Percentiles rank a stretch among this genome's conserved stretches.
phyloP scores from a whole-genome alignment of 2,113 vertebrate genomes.

The Coryphaenoides rupestris region DNA sequence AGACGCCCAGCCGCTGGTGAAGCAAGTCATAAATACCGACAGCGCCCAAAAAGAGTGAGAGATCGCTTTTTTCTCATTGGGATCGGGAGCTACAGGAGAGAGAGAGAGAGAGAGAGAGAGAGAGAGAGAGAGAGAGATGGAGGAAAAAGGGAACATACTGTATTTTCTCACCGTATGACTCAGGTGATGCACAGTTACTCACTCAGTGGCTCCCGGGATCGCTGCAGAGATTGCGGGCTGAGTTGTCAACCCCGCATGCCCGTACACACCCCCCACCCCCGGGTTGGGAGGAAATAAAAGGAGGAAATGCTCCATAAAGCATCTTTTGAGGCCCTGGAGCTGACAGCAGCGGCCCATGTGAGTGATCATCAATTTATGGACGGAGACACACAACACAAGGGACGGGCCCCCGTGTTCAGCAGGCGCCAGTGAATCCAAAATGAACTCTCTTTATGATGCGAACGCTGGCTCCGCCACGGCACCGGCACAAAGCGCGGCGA shows the following conservation, averaged over 20 bases:
- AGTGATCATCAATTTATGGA: conserved; percentile 68
- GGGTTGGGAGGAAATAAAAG: conserved; percentile 41
- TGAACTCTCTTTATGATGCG: conserved; percentile 77
- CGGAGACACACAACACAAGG: conserved; percentile 61
- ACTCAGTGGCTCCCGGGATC: no score
- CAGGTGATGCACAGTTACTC: conserved; percentile 15
- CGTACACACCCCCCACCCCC: no score
- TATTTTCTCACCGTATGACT: no score
- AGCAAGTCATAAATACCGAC: conserved; percentile 62
- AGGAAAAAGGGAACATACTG: not conserved
- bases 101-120: no score
- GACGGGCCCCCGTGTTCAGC: conserved; percentile 71
- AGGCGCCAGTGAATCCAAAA: conserved; percentile 72
- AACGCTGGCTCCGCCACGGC: conserved; percentile 62
- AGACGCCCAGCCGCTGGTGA: conserved; percentile 57
- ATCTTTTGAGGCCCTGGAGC: conserved; percentile 56
- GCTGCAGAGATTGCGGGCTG: no score
- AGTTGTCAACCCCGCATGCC: no score
- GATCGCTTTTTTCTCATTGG: no score
- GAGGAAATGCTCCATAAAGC: conserved; percentile 60
- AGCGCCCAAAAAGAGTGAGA: conserved; percentile 50
- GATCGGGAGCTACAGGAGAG: no score
- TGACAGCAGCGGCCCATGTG: conserved; percentile 58
- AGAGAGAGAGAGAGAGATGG: not conserved
- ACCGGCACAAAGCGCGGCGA: conserved; percentile 56